Evolutionary conservation across 2,888 invertebrate species (phyloP).

Genomic region (Oegoconia quadripuncta): DNA sequence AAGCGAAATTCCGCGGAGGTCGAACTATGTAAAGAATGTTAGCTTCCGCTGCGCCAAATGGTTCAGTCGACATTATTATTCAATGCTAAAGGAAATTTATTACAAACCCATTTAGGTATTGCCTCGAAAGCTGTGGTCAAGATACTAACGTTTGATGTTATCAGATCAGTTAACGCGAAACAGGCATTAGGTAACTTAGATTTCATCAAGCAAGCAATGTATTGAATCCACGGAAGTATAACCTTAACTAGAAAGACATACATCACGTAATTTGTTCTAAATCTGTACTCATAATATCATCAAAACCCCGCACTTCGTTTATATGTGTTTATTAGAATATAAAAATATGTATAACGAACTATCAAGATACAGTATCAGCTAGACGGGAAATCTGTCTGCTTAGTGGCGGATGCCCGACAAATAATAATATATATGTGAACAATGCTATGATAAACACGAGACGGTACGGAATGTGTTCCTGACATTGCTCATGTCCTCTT

Average conservation of each 20-base stretch:
- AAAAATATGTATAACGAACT: not conserved
- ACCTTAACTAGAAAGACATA: no score
- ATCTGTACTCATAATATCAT: no score
- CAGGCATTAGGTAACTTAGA: constrained; percentile 9
- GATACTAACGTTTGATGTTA: constrained; percentile 11
- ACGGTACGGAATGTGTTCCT: constrained; percentile 43
- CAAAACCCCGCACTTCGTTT: no score
- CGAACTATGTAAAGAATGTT: constrained; percentile 33
- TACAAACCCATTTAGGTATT: constrained; percentile 9
- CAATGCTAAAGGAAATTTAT: constrained; percentile 6
- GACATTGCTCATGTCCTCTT: constrained; percentile 28
- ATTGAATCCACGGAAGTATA: not conserved
- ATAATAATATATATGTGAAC: constrained; percentile 28
- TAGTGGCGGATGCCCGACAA: constrained; percentile 17
- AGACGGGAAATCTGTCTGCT: not conserved
- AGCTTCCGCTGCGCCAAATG: constrained; percentile 35
- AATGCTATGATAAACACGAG: constrained; percentile 46
- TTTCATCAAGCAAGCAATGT: not conserved
- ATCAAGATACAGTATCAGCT: not conserved
- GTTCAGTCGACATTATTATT: constrained; percentile 15
- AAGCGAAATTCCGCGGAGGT: constrained; percentile 13
- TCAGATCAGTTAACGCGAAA: constrained; percentile 14
- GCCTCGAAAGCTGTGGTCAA: constrained; percentile 7
- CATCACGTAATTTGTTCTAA: no score
- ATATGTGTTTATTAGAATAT: not conserved